Conservation (phyloP, 2,797 vertebrate species). For the Sarcoramphus papa region DNA sequence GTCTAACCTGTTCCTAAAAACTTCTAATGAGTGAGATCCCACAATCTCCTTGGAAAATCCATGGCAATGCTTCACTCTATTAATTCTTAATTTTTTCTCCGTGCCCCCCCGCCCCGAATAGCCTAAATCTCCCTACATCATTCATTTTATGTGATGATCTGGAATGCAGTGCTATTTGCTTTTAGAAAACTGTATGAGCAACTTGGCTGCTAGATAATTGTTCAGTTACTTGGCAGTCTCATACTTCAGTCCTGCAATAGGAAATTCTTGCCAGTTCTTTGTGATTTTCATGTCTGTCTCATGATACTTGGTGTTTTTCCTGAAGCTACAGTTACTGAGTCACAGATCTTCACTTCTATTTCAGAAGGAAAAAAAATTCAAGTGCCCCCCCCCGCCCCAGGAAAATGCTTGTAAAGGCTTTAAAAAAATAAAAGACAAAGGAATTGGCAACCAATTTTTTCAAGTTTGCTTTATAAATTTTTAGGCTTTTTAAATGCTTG, state of each 20-base stretch:
- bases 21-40: neutral
- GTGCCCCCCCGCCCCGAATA: neutral
- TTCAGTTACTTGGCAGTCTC: conserved; percentile 38
- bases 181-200: conserved; percentile 26
- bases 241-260: neutral
- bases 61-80: neutral
- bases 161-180: conserved; percentile 4
- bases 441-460: neutral
- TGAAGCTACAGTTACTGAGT: conserved; percentile 8
- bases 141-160: conserved; percentile 22
- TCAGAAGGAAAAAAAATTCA: neutral
- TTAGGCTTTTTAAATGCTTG: neutral
- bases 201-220: conserved; percentile 39
- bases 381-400: neutral
- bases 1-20: conserved; percentile 26
- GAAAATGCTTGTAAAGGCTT: neutral
- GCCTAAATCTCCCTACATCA: neutral
- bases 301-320: neutral
- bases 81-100: neutral
- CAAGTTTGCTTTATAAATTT: neutral
- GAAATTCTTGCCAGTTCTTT: conserved; percentile 38
- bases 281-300: conserved; percentile 31
- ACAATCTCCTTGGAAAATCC: neutral
- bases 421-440: neutral
- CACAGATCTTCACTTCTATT: neutral